These are phyloP conservation scores for Limnephilus auricula DNA, from an alignment of 2,888 invertebrate species.

Conservation along the genomic window DNA sequence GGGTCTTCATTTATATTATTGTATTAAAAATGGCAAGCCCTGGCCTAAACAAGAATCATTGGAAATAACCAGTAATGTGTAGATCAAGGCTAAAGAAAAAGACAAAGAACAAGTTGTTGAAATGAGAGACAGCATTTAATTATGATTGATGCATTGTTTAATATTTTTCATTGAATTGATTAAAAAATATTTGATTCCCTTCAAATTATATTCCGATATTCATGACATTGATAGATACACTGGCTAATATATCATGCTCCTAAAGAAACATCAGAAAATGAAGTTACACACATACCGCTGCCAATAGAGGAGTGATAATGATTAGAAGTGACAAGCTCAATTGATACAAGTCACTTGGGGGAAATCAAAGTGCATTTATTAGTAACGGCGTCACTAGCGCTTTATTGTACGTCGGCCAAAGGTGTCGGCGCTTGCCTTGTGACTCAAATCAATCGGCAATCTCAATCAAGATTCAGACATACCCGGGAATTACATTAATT, in stretches of 20 bases:
- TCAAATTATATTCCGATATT: neutral
- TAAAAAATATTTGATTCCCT: neutral
- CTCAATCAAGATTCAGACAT: neutral
- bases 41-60: no score
- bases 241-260: neutral
- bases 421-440: conserved; percentile 12
- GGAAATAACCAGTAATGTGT: neutral
- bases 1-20: no score
- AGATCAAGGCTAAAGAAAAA: neutral
- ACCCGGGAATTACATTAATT: neutral
- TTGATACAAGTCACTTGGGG: conserved; percentile 54
- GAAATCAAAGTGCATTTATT: conserved; percentile 30
- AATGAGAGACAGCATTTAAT: neutral
- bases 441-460: conserved; percentile 7
- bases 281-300: neutral
- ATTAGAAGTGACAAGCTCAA: conserved; percentile 63
- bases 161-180: neutral
- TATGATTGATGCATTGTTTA: neutral
- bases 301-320: conserved; percentile 22
- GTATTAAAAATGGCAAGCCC: neutral
- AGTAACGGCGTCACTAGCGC: conserved; percentile 20
- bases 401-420: conserved; percentile 11
- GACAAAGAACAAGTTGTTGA: neutral
- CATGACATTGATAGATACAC: neutral
- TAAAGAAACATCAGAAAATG: neutral